Conservation (phyloP, 2,888 invertebrate genomes). For the Pilophorus perplexus region DNA sequence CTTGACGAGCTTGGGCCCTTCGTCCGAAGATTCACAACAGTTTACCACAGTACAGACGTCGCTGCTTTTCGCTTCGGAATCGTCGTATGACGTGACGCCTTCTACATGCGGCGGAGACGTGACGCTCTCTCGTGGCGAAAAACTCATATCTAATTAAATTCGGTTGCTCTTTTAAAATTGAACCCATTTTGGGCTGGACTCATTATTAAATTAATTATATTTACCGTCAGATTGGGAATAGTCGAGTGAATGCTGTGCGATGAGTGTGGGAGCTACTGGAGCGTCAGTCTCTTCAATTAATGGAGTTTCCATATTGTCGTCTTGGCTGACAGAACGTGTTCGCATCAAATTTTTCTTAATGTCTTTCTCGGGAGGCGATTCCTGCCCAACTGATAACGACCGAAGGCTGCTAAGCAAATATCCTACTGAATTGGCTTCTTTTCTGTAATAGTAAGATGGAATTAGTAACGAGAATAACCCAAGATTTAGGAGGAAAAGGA, state of each 20-base stretch:
- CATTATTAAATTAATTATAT: too few relatives aligned
- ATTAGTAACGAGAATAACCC: too few relatives aligned
- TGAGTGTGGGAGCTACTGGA: too few relatives aligned
- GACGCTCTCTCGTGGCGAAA: constrained; percentile 18
- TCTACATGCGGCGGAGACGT: constrained; percentile 5
- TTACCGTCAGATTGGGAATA: constrained; percentile 7
- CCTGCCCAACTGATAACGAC: constrained; percentile 38
- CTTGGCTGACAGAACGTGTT: too few relatives aligned
- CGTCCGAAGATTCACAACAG: constrained; percentile 26
- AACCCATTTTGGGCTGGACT: too few relatives aligned
- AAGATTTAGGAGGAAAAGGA: too few relatives aligned
- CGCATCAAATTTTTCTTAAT: not conserved
- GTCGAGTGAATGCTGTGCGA: not conserved
- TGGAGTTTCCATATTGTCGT: not conserved
- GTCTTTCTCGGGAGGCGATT: constrained; percentile 2
- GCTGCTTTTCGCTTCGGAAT: constrained; percentile 25
- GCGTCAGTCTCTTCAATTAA: not conserved
- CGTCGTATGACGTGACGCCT: constrained; percentile 9
- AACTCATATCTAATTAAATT: too few relatives aligned
- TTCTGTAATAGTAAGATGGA: constrained; percentile 8
- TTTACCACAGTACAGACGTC: constrained; percentile 23
- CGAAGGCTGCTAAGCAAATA: constrained; percentile 44
- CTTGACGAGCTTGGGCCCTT: constrained; percentile 2
- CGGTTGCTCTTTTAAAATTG: too few relatives aligned
- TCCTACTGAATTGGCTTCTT: constrained; percentile 36